These are phyloP conservation scores for Nasonia longicornis DNA, from an alignment of 1,140 invertebrate species.

Conservation along the genomic window DNA sequence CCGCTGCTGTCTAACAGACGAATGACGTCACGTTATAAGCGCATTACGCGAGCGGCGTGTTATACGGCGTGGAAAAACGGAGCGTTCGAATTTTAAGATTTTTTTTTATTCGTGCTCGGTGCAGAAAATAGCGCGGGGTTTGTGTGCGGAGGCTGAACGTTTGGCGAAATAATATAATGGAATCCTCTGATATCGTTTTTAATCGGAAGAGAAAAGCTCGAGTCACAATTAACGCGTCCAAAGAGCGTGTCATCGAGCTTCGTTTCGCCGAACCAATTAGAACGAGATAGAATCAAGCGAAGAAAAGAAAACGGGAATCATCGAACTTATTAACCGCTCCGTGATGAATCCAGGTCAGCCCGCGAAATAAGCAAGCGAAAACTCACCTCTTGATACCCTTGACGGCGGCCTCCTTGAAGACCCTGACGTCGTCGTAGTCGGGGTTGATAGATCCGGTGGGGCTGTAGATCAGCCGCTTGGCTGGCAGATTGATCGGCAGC, in stretches of 20 bases:
- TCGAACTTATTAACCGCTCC: no score
- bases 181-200: no score
- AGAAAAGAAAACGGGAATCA: no score
- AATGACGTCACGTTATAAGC: not conserved
- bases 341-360: not conserved
- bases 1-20: not conserved
- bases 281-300: no score
- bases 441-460: constrained; percentile 82
- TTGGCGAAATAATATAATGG: no score
- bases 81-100: not conserved
- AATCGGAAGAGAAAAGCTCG: no score
- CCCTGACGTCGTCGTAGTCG: constrained; percentile 85
- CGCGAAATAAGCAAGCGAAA: not conserved
- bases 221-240: no score
- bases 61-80: not conserved
- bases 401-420: constrained; percentile 74
- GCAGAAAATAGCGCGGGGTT: no score
- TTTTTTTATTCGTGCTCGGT: not conserved
- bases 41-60: not conserved
- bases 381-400: constrained; percentile 74
- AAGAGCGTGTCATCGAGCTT: no score
- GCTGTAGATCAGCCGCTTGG: constrained; percentile 77
- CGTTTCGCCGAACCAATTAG: no score
- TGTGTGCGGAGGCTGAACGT: no score
- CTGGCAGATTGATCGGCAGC: constrained; percentile 75